Base-by-base conservation (phyloP, 2,888 invertebrate genomes). In the Pinctada fucata region DNA sequence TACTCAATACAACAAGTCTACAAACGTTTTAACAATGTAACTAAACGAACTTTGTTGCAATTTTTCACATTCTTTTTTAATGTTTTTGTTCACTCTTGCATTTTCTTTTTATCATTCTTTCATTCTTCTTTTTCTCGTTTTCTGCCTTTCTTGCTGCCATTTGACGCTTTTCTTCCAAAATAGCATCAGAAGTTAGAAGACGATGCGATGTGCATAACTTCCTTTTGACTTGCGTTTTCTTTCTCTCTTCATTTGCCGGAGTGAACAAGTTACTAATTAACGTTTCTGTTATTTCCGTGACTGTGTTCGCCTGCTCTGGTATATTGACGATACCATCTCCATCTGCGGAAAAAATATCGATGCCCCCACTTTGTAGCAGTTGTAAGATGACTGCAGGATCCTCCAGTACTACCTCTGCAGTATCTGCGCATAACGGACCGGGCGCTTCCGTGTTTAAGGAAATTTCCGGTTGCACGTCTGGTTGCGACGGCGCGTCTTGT, bases 91-190 rank as follows among this genome's bases (percentile, higher is more conserved):
- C n/a, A n/a, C n/a, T n/a, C n/a, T n/a, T n/a, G n/a, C 58, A 52
- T 63, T 72, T 72, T 5, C 3, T 52, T 45, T 58, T 58, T 52
- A 13, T 16, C 6, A 50, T 31, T 47, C 31, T 72, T 52, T 68
- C 69, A 16, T 4, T 69, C 51, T 69, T 69, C 63, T 75, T 66
- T 45, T 58, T 58, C 47, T 75, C 69, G 10, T 68, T 69, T 58
- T 45, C 13, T 75, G 51, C 67, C 5, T 67, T 66, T 67, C 66
- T 68, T 31, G 47, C n/a, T 31, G 52, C 13, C 16, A n/a, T n/a
- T 51, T 75, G 31, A 5, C 58, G 50, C 10, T 75, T 75, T 10
- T 67, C 75, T 3, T 51, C 48, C 1, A 69, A 47, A 48, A 75
- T 69, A 45, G 31, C 47, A 2, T 58, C 10, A 1, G 69, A 69